Conservation (phyloP, 1,140 invertebrate genomes). For the Diuraphis noxia region DNA sequence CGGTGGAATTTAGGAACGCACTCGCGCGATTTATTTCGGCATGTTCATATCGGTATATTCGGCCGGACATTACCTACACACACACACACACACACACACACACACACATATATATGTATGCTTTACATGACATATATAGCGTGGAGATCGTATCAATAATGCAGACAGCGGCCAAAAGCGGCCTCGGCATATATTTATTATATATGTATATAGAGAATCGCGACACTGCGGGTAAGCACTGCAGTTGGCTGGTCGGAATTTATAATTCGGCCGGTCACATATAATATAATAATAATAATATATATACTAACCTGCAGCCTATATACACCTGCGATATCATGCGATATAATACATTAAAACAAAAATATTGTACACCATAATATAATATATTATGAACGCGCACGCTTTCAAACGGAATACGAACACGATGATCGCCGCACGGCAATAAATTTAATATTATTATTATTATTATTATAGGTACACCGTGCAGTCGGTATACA, state of each 20-base stretch:
- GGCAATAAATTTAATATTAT: not conserved
- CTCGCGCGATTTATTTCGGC: slow-evolving; percentile 6
- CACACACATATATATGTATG: too few relatives aligned
- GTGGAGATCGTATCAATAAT: not conserved
- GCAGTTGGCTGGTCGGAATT: not conserved
- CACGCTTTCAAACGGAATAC: not conserved
- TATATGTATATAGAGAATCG: too few relatives aligned
- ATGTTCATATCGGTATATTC: not conserved
- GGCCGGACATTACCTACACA: not conserved
- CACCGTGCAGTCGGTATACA: not conserved
- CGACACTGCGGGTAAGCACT: not conserved
- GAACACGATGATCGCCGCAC: not conserved
- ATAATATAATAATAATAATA: not conserved
- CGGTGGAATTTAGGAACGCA: not conserved
- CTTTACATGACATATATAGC: not conserved
- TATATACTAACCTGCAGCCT: too few relatives aligned
- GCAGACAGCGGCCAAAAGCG: not conserved
- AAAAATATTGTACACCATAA: too few relatives aligned
- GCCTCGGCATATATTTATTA: too few relatives aligned
- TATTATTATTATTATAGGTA: not conserved
- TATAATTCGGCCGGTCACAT: not conserved
- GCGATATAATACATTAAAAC: not conserved
- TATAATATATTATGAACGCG: not conserved
- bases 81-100: too few relatives aligned
- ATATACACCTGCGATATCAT: not conserved